These are phyloP conservation scores for Drepana falcataria DNA, from an alignment of 2,888 invertebrate genomes.

Conservation along the genomic window DNA sequence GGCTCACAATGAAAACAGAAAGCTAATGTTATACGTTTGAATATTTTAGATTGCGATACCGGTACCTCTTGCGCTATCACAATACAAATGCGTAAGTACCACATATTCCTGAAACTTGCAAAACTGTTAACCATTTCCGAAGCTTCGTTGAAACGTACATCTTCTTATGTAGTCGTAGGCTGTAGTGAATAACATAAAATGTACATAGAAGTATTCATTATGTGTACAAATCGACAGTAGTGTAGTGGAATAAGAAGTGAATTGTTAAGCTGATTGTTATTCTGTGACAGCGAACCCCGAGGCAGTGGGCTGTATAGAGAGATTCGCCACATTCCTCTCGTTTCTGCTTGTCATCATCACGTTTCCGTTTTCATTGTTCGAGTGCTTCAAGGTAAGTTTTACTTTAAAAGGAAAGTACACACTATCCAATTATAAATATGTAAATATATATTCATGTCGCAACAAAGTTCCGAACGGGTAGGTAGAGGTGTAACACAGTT, in stretches of 20 bases:
- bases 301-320: conserved; percentile 85
- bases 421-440: neutral
- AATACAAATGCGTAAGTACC: conserved; percentile 74
- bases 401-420: conserved; percentile 5
- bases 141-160: conserved; percentile 18
- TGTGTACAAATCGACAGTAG: neutral
- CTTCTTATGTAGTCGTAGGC: neutral
- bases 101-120: conserved; percentile 25
- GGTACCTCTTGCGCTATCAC: conserved; percentile 75
- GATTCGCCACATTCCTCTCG: conserved; percentile 85
- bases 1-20: neutral
- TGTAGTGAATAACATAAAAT: neutral
- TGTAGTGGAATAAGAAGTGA: neutral
- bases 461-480: too few species aligned
- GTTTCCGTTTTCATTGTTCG: conserved; percentile 89
- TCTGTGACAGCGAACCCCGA: conserved; percentile 80
- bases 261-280: conserved; percentile 22
- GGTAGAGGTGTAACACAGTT: too few species aligned
- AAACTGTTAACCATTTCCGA: conserved; percentile 31
- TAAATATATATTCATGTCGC: too few species aligned
- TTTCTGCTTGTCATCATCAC: conserved; percentile 86
- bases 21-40: conserved; percentile 48
- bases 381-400: conserved; percentile 87
- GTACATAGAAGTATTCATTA: neutral
- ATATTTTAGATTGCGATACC: conserved; percentile 75